phyloP scores from a whole-genome alignment of 2,113 vertebrate species.

The Rhinoderma darwinii region DNA sequence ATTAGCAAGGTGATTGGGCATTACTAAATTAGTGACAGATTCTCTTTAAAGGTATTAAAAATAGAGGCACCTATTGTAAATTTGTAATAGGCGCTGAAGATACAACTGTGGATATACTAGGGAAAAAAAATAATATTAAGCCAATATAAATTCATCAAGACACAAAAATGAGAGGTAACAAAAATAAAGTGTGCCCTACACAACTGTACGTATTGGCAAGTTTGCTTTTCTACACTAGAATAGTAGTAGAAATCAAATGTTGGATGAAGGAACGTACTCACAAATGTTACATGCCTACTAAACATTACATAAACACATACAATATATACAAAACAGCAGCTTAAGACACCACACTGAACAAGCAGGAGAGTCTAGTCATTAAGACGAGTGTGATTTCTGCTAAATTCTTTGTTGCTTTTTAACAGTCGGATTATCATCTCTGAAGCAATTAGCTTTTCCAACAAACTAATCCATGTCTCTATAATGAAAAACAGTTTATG shows the following conservation, averaged over 20 bases:
- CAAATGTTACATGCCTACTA: neutral
- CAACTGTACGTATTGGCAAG: too few species aligned
- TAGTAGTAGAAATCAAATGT: neutral
- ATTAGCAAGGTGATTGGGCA: too few species aligned
- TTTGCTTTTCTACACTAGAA: neutral
- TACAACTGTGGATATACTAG: too few species aligned
- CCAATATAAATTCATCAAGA: too few species aligned
- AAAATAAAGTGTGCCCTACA: too few species aligned
- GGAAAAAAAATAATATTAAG: too few species aligned
- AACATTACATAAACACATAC: neutral
- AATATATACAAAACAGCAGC: neutral
- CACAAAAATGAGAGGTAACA: too few species aligned
- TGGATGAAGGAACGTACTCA: neutral
- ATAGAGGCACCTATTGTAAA: too few species aligned
- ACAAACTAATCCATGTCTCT: slow-evolving; percentile 4
- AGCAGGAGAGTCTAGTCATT: neutral
- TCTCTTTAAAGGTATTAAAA: too few species aligned
- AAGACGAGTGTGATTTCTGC: neutral
- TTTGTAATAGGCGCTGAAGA: too few species aligned
- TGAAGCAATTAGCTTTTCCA: slow-evolving; percentile 16
- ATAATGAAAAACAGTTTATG: slow-evolving; percentile 38
- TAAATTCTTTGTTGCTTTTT: slow-evolving; percentile 26
- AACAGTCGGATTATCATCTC: slow-evolving; percentile 14
- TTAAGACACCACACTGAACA: neutral
- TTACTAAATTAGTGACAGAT: too few species aligned